Evolutionary conservation across 2,888 invertebrate species (phyloP).

Genomic region (Aporophyla lueneburgensis): DNA sequence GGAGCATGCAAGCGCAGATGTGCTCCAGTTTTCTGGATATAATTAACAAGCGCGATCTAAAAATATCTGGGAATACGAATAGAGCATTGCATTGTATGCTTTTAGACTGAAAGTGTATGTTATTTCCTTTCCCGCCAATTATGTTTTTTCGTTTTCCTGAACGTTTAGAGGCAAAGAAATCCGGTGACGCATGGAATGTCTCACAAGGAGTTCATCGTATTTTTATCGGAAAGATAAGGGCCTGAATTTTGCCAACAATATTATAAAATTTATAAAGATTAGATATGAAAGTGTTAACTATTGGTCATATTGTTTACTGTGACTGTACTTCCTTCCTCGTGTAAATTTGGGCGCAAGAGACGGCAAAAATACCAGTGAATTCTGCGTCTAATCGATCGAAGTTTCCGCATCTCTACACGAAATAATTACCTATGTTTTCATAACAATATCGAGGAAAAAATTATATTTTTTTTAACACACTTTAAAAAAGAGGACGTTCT

Average conservation of each 20-base stretch:
- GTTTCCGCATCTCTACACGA: neutral
- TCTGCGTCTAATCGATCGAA: neutral
- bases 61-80: slow-evolving; percentile 71
- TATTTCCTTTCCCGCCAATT: slow-evolving; percentile 61
- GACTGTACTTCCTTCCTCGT: slow-evolving; percentile 12
- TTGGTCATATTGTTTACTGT: neutral
- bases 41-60: slow-evolving; percentile 79
- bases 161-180: neutral
- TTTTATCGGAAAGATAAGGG: slow-evolving; percentile 55
- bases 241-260: slow-evolving; percentile 29
- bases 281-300: slow-evolving; percentile 51
- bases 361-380: neutral
- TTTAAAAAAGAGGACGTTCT: no score
- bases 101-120: slow-evolving; percentile 29
- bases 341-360: neutral
- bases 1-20: slow-evolving; percentile 62
- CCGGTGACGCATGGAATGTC: neutral
- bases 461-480: no score
- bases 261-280: slow-evolving; percentile 44
- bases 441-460: neutral
- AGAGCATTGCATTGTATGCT: slow-evolving; percentile 54
- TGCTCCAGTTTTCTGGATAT: slow-evolving; percentile 80
- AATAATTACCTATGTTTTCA: neutral
- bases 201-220: slow-evolving; percentile 45
- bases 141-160: neutral